Evolutionary conservation across 2,113 vertebrate species (phyloP), one percentile per base, ranked within the genome.

Genomic region (Neofelis nebulosa): DNA sequence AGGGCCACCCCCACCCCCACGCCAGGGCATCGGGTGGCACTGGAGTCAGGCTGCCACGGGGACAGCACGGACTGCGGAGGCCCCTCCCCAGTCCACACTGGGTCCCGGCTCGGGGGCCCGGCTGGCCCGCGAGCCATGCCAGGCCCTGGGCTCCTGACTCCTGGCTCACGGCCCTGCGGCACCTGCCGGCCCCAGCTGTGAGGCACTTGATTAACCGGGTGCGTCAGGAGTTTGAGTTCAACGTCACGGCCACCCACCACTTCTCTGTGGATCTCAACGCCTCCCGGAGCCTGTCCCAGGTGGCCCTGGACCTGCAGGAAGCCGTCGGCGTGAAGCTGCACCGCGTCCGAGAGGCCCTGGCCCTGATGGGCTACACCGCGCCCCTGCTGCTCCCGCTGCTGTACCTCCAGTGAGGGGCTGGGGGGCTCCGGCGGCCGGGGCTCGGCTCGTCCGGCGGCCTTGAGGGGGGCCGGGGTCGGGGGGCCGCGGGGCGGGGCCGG

Each of bases 161-260:
- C 12, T 6, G 1, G 29, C 36, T 69, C 33, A 1, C 3, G 0
- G 29, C 71, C 71, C 82, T 16, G n/a, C 21, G 1, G 0, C 21
- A 21, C 41, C 29, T 7, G n/a, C 94, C 45, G 4, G 33, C 55
- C 14, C 0, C 97, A 99, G 99, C 99, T 2, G 73, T 99, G 2
- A 88, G 96, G 0, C 82, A 96, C 0, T 0, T 97, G 7, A 96
- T 99, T 31, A 78, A 98, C 45, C 98, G 96, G 0, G 91, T 99
- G 79, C 99, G 99, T 1, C 89, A 1, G 0, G 99, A 99, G 98
- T 99, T 99, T 29, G 99, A 99, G 50, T 99, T 99, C 98, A 99
- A 99, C 97, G 89, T 99, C 73, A 98, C 99, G 0, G 97, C 98
- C 2, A 86, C 97, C 0, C 98, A 99, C 68, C 95, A 95, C 74